Evolutionary conservation across 1,140 invertebrate species (phyloP), one percentile per base, ranked within the genome.

Genomic region (Maconellicoccus hirsutus): DNA sequence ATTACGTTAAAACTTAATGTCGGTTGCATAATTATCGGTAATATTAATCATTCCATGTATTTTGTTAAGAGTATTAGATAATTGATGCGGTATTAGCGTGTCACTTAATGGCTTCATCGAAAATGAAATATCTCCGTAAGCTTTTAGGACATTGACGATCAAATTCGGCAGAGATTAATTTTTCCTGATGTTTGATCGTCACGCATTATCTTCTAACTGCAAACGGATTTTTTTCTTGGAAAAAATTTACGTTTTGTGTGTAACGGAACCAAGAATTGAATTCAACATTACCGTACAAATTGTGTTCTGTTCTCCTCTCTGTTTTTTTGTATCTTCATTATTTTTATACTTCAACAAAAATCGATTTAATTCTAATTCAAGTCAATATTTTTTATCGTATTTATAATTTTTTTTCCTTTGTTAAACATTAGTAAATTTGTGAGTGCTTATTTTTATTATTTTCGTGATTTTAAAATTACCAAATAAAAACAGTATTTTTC

Each of bases 401-500:
- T 66, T 66, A 8, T 66, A 25, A 25, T 66, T 66, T 66, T 66
- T 66, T 66, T 66, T 66, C 61, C 25, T 16, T 66, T 66, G 61
- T 66, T 66, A 25, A 26, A 26, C 61, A 22, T 66, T 26, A 66
- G 61, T 66, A 66, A 66, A 25, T 66, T 66, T 66, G 61, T 66
- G 61, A 66, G 61, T 66, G 61, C 61, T 66, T 66, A 25, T 66
- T 66, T 66, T 66, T 66, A 66, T 66, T 66, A 25, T 66, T 66
- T 66, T 66, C 61, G 21, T 23, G 10, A 66, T 66, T 26, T 8
- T 66, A 66, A 66, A 26, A 66, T 66, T 66, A 66, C 61, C 61
- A 66, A 66, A 66, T 66, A 66, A 66, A 66, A 66, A 66, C 61
- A 66, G 61, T 66, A 66, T 66, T 66, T n/a, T 66, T 66, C 61